Conservation (phyloP, 1,140 invertebrate genomes). For the Zophobas morio region DNA sequence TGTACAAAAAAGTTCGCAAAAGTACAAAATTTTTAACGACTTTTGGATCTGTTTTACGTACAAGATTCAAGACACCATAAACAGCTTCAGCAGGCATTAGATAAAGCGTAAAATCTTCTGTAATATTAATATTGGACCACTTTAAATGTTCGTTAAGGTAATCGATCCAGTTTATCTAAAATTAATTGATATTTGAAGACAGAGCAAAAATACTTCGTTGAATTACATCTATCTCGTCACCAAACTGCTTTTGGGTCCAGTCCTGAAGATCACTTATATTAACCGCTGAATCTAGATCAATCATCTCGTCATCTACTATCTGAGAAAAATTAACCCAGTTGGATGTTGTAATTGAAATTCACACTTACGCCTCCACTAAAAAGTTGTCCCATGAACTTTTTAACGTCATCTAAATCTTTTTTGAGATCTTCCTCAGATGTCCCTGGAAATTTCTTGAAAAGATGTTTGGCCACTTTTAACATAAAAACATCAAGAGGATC, state of each 20-base stretch:
- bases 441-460: not conserved
- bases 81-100: slow-evolving; percentile 14
- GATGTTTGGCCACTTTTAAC: not conserved
- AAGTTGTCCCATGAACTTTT: slow-evolving; percentile 52
- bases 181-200: slow-evolving; percentile 29
- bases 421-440: slow-evolving; percentile 52
- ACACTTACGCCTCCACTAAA: slow-evolving; percentile 53
- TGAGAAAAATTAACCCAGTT: slow-evolving; percentile 31
- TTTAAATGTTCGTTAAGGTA: slow-evolving; percentile 57
- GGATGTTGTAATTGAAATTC: not conserved
- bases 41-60: slow-evolving; percentile 53
- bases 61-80: slow-evolving; percentile 60
- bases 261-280: slow-evolving; percentile 59
- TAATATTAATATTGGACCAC: slow-evolving; percentile 53
- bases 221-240: slow-evolving; percentile 27
- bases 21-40: slow-evolving; percentile 62
- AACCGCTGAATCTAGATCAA: slow-evolving; percentile 15
- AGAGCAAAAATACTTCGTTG: not conserved
- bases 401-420: slow-evolving; percentile 47
- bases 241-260: slow-evolving; percentile 61
- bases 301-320: slow-evolving; percentile 50
- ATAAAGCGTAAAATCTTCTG: slow-evolving; percentile 52
- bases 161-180: slow-evolving; percentile 64
- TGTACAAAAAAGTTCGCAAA: slow-evolving; percentile 57
- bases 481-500: slow-evolving; percentile 24